Evolutionary conservation across 2,888 invertebrate species (phyloP).

Genomic region (Crossocerus cetratus): DNA sequence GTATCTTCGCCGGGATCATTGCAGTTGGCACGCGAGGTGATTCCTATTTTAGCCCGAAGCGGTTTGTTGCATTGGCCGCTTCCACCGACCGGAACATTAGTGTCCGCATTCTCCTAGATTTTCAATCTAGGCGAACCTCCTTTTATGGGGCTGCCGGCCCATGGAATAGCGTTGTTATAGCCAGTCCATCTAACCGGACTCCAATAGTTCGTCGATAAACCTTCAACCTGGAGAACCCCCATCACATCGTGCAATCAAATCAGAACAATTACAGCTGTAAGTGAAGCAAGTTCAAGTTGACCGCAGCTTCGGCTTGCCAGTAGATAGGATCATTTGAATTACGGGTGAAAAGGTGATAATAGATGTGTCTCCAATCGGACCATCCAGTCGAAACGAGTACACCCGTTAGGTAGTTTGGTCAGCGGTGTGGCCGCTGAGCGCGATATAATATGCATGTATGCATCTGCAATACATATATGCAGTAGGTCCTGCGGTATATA

Average conservation of each 20-base stretch:
- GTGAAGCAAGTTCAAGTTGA: background rate
- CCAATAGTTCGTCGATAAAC: too few species aligned
- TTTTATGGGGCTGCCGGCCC: too few species aligned
- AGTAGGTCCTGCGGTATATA: slow-evolving; percentile 37
- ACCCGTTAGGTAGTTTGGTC: slow-evolving; percentile 17
- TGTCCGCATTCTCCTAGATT: too few species aligned
- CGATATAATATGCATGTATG: slow-evolving; percentile 57
- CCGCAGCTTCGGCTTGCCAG: background rate
- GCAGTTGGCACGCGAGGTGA: slow-evolving; percentile 1
- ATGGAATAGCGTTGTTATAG: too few species aligned
- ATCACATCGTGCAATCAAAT: background rate
- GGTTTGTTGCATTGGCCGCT: background rate
- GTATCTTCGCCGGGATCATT: background rate
- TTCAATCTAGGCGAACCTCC: too few species aligned
- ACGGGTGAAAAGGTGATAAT: background rate
- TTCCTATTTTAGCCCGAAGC: background rate
- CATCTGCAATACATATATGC: slow-evolving; percentile 57
- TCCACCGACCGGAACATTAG: too few species aligned
- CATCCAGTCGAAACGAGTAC: background rate
- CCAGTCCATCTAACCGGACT: too few species aligned
- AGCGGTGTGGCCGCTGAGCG: slow-evolving; percentile 20
- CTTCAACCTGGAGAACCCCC: too few species aligned
- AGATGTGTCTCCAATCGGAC: background rate
- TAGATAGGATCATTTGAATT: background rate
- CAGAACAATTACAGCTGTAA: background rate